phyloP scores from a whole-genome alignment of 2,797 vertebrate species.

The Anas bahamensis region DNA sequence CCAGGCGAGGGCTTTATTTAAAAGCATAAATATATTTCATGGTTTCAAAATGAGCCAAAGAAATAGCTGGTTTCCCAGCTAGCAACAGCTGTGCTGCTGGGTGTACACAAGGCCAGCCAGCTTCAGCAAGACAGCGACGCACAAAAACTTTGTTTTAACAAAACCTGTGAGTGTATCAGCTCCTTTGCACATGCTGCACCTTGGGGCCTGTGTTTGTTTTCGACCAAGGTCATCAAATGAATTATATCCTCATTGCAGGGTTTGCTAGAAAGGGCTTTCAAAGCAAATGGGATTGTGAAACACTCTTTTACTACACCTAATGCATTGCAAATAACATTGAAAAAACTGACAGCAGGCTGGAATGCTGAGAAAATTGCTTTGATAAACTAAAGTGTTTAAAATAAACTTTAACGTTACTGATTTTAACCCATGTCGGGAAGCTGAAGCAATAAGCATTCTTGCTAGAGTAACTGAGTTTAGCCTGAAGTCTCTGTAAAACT shows the following conservation, averaged over 20 bases:
- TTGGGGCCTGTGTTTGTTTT: constrained; percentile 59
- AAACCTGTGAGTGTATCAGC: neutral
- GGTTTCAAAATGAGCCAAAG: neutral
- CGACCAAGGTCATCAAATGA: constrained; percentile 63
- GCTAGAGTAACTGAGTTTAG: constrained; percentile 16
- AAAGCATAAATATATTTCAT: neutral
- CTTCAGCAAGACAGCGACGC: neutral
- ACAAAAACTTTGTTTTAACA: neutral
- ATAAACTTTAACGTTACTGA: constrained; percentile 38
- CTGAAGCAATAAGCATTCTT: constrained; percentile 38
- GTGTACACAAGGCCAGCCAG: neutral
- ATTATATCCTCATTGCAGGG: constrained; percentile 44
- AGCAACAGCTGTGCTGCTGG: neutral
- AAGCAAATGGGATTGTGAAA: constrained; percentile 61
- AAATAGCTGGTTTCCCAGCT: neutral
- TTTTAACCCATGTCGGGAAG: constrained; percentile 16
- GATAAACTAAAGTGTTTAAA: constrained; percentile 64
- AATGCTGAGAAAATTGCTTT: constrained; percentile 51
- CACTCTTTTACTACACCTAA: constrained; percentile 35
- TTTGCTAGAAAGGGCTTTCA: constrained; percentile 39
- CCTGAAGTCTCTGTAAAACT: neutral
- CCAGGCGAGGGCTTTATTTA: neutral
- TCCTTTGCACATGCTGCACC: constrained; percentile 30
- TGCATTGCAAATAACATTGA: constrained; percentile 47
- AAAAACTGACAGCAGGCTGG: constrained; percentile 52